These are phyloP conservation scores for Drosophila ficusphila DNA, from an alignment of 1,140 invertebrate species.

Conservation along the genomic window DNA sequence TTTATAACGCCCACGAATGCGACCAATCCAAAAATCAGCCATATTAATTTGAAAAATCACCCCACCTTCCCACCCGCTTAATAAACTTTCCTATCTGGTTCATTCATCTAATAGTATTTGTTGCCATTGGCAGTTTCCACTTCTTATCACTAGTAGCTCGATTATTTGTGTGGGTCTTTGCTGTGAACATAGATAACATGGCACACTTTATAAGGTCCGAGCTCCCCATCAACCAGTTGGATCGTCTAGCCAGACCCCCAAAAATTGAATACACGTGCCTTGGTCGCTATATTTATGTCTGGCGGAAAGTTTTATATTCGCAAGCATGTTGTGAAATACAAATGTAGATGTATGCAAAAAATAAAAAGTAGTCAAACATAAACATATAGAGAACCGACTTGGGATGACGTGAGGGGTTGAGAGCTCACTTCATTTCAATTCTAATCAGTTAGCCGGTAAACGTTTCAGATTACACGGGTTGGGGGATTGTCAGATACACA, in stretches of 20 bases:
- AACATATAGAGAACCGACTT: background rate
- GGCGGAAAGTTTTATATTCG: slow-evolving; percentile 58
- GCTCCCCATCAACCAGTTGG: slow-evolving; percentile 21
- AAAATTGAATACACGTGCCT: slow-evolving; percentile 19
- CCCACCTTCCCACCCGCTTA: background rate
- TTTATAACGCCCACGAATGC: too few species aligned
- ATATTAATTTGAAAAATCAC: background rate
- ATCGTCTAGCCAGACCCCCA: slow-evolving; percentile 19
- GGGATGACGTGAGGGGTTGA: slow-evolving; percentile 3
- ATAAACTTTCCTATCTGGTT: background rate
- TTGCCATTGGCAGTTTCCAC: slow-evolving; percentile 19
- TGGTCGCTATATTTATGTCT: slow-evolving; percentile 40
- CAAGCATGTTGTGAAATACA: slow-evolving; percentile 19
- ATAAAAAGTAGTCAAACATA: background rate
- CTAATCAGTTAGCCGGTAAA: slow-evolving; percentile 47
- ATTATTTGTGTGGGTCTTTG: background rate
- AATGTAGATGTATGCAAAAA: background rate
- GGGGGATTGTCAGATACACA: slow-evolving; percentile 27
- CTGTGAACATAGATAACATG: slow-evolving; percentile 28
- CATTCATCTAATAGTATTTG: background rate
- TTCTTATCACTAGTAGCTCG: slow-evolving; percentile 17
- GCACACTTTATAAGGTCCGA: slow-evolving; percentile 18
- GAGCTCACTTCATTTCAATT: slow-evolving; percentile 23
- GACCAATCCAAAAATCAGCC: too few species aligned
- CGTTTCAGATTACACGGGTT: slow-evolving; percentile 33